Conservation (phyloP, 2,797 vertebrate genomes). For the Fistularia commersonii region DNA sequence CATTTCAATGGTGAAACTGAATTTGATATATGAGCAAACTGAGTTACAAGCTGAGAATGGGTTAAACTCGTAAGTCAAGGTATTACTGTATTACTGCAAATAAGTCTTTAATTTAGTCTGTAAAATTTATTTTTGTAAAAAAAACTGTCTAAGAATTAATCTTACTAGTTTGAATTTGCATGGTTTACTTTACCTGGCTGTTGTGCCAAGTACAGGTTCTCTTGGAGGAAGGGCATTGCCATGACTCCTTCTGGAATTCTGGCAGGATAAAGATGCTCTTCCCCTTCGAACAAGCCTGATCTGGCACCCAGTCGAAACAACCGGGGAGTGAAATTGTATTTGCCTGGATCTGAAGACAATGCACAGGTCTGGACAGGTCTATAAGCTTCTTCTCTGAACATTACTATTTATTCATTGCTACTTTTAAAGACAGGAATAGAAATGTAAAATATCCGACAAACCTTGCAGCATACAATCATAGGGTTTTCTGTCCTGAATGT, state of each 20-base stretch:
- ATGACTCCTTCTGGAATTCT: conserved; percentile 64
- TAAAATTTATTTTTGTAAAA: too few relatives aligned
- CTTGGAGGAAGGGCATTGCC: conserved; percentile 81
- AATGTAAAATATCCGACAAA: conserved; percentile 14
- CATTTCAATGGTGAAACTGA: too few relatives aligned
- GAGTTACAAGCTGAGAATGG: too few relatives aligned
- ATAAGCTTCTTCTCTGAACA: background rate
- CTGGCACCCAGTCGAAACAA: conserved; percentile 74
- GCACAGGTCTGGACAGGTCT: conserved; percentile 5
- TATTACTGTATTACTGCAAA: too few relatives aligned
- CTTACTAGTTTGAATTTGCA: too few relatives aligned
- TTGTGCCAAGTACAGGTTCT: conserved; percentile 73
- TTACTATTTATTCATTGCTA: background rate
- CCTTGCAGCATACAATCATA: conserved; percentile 84
- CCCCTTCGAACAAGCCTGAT: conserved; percentile 70
- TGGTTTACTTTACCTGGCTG: conserved; percentile 71
- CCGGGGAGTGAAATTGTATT: conserved; percentile 78
- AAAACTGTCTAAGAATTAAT: too few relatives aligned
- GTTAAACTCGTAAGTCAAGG: too few relatives aligned
- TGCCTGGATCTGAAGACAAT: conserved; percentile 74
- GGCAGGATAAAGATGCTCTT: conserved; percentile 69
- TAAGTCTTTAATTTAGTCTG: too few relatives aligned
- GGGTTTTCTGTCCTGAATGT: conserved; percentile 72
- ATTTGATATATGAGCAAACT: too few relatives aligned
- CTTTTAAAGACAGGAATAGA: too few relatives aligned